phyloP scores from a whole-genome alignment of 2,888 invertebrate species.

The Mellilla xanthometata region DNA sequence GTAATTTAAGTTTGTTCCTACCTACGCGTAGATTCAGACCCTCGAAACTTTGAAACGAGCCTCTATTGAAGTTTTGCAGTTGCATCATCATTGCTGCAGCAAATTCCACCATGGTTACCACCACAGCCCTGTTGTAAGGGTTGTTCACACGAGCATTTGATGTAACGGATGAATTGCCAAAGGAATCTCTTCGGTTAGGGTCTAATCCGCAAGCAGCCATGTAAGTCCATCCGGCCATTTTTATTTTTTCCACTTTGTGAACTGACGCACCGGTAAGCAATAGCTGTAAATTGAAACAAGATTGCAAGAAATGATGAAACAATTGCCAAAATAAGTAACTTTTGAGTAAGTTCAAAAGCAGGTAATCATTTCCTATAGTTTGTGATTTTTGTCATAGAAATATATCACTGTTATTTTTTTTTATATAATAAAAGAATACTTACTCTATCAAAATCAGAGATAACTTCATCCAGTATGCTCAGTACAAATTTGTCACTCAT shows the following conservation, averaged over 20 bases:
- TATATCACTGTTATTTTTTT: not conserved
- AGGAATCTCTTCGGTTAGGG: constrained; percentile 85
- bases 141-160: constrained; percentile 49
- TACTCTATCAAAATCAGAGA: constrained; percentile 96
- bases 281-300: constrained; percentile 70
- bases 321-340: too few species aligned
- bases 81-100: constrained; percentile 79
- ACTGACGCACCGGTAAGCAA: constrained; percentile 84
- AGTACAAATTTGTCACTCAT: constrained; percentile 85
- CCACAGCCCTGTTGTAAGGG: constrained; percentile 64
- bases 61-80: constrained; percentile 78
- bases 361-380: too few species aligned
- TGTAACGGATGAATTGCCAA: constrained; percentile 56
- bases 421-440: constrained; percentile 6
- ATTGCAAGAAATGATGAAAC: not conserved
- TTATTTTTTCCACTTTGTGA: constrained; percentile 95
- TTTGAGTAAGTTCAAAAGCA: too few species aligned
- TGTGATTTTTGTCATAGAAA: too few species aligned
- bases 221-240: constrained; percentile 97
- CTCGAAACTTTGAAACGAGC: constrained; percentile 82
- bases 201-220: constrained; percentile 98
- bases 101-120: constrained; percentile 75
- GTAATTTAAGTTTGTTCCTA: constrained; percentile 42
- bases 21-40: constrained; percentile 89
- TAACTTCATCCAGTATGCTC: constrained; percentile 93